Conservation (phyloP, 1,140 invertebrate species). For the Drosophila paulistorum region DNA sequence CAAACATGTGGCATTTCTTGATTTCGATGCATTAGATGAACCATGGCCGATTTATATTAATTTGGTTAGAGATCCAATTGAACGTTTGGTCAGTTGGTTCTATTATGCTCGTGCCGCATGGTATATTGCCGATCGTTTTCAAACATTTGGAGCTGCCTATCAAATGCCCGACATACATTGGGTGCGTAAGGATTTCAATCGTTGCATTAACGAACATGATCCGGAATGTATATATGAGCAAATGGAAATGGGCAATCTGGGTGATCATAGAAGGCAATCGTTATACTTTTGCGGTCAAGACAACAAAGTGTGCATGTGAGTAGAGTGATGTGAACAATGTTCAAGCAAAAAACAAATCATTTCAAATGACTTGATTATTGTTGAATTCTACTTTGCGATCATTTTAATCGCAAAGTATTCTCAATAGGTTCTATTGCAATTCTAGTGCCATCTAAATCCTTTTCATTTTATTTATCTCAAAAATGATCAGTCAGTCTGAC, state of each 20-base stretch:
- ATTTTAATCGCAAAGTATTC: too few species aligned
- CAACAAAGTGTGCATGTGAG: constrained; percentile 90
- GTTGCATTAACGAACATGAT: constrained; percentile 91
- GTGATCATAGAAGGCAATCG: constrained; percentile 91
- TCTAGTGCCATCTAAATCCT: too few species aligned
- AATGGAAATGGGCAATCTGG: constrained; percentile 91
- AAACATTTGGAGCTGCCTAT: constrained; percentile 91
- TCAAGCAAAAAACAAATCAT: too few species aligned
- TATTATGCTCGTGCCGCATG: constrained; percentile 92
- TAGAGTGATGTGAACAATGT: constrained; percentile 50
- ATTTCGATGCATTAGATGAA: constrained; percentile 89
- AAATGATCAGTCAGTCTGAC: too few species aligned
- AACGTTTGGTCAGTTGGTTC: constrained; percentile 95
- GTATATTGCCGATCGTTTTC: constrained; percentile 93
- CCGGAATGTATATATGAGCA: constrained; percentile 92
- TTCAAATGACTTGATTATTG: not conserved
- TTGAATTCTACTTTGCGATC: too few species aligned
- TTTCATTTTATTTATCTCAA: too few species aligned
- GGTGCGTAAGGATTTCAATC: constrained; percentile 95
- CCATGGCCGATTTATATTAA: constrained; percentile 95
- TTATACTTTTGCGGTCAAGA: constrained; percentile 95
- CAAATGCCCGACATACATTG: constrained; percentile 91
- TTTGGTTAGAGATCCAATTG: constrained; percentile 93
- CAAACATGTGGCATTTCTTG: constrained; percentile 92
- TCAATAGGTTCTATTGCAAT: too few species aligned